phyloP scores from a whole-genome alignment of 2,888 invertebrate genomes.

The Trachelus stipa region DNA sequence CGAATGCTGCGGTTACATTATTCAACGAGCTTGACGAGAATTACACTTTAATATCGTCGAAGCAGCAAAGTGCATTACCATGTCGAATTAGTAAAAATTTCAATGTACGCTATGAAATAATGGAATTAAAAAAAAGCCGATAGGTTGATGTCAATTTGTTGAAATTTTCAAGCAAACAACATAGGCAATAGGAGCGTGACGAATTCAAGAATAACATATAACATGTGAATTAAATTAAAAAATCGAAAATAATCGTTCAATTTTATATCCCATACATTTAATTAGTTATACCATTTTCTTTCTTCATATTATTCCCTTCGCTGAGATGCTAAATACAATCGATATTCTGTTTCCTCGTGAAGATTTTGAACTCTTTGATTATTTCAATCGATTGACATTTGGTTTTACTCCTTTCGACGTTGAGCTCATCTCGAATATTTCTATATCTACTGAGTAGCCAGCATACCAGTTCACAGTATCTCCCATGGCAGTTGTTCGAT shows the following conservation, averaged over 20 bases:
- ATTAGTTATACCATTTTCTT: neutral
- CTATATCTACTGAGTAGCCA: neutral
- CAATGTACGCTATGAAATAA: too few species aligned
- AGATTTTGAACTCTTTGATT: neutral
- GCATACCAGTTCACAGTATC: neutral
- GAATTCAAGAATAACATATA: too few species aligned
- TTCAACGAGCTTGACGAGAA: too few species aligned
- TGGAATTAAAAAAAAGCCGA: too few species aligned
- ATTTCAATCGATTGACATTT: neutral
- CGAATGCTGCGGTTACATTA: too few species aligned
- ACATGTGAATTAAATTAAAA: neutral
- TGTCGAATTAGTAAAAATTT: too few species aligned
- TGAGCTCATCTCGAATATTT: neutral
- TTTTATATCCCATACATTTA: neutral
- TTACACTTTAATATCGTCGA: too few species aligned
- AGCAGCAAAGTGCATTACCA: too few species aligned
- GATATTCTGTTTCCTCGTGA: neutral
- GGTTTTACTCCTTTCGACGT: neutral
- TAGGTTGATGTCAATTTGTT: too few species aligned
- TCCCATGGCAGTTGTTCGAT: neutral
- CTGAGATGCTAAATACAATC: neutral
- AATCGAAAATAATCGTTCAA: neutral
- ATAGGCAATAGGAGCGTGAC: too few species aligned
- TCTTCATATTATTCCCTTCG: neutral
- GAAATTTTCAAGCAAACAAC: too few species aligned